Percentiles rank a stretch among this genome's conserved stretches.
Evolutionary conservation across 2,113 vertebrate species (phyloP).

Genomic region (Psammodynastes pulverulentus): DNA sequence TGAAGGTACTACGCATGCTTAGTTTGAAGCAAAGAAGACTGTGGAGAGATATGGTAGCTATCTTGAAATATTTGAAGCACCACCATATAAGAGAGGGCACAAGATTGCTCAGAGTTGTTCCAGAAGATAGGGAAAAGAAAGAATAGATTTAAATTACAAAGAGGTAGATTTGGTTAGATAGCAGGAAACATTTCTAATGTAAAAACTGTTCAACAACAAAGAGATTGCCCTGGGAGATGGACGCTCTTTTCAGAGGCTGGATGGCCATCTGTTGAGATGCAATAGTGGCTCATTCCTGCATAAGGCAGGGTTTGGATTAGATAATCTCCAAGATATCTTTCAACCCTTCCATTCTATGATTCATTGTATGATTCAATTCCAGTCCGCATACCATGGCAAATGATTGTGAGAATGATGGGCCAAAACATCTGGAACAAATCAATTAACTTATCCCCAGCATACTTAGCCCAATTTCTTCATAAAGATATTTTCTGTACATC

Average conservation of each 20-base stretch:
- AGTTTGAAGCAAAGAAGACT: background rate
- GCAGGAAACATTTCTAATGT: background rate
- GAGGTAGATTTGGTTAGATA: background rate
- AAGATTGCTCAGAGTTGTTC: background rate
- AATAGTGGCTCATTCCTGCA: background rate
- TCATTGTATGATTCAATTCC: background rate
- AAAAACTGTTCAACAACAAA: background rate
- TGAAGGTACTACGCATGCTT: background rate
- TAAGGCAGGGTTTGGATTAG: background rate
- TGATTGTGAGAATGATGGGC: background rate
- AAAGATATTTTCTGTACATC: slow-evolving; percentile 31
- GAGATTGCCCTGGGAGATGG: background rate
- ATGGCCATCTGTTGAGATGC: background rate
- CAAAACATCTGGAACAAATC: background rate
- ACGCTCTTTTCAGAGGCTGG: background rate
- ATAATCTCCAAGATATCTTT: background rate
- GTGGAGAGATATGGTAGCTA: background rate
- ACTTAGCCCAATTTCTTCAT: slow-evolving; percentile 51
- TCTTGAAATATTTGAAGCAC: background rate
- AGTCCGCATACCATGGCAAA: background rate
- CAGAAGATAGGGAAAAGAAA: background rate
- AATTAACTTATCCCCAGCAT: background rate
- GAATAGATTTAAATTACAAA: background rate
- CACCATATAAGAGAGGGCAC: background rate
- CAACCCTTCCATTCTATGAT: background rate